Conservation (phyloP, 2,888 invertebrate species). For the Trypoxylon attenuatum region DNA sequence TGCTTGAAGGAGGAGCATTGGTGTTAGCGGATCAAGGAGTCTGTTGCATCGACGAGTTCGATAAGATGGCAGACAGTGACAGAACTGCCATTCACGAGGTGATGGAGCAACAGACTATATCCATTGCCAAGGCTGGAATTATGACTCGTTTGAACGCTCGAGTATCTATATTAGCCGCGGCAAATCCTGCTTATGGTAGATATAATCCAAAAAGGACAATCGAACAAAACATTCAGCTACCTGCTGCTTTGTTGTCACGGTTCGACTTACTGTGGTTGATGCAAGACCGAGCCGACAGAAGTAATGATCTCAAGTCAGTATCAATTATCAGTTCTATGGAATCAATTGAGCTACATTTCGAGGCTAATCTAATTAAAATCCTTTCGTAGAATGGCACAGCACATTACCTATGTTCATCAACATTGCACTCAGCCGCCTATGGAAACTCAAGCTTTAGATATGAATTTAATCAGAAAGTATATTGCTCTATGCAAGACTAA, state of each 20-base stretch:
- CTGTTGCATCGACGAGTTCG: constrained; percentile 99
- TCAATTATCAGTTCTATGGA: constrained; percentile 1
- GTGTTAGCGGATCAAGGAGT: constrained; percentile 97
- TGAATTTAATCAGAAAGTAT: constrained; percentile 95
- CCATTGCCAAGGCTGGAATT: constrained; percentile 99
- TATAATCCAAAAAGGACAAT: constrained; percentile 97
- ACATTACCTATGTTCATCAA: constrained; percentile 98
- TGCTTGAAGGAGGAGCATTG: constrained; percentile 96
- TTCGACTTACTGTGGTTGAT: constrained; percentile 98
- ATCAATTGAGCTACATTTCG: too few species aligned
- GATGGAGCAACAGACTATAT: constrained; percentile 99
- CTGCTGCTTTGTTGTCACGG: constrained; percentile 96
- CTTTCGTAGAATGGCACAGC: constrained; percentile 86
- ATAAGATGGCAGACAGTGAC: constrained; percentile 98
- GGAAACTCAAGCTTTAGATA: constrained; percentile 84
- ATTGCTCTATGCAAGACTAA: constrained; percentile 93
- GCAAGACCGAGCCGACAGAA: constrained; percentile 83
- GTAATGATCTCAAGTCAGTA: constrained; percentile 79
- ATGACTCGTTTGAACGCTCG: constrained; percentile 98
- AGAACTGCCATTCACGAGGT: constrained; percentile 98
- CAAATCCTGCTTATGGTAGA: constrained; percentile 98
- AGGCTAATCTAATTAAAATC: neutral
- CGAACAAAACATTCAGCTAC: constrained; percentile 98
- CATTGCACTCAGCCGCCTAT: constrained; percentile 90
- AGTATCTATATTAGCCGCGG: constrained; percentile 97